Evolutionary conservation across 2,888 invertebrate genomes (phyloP), one percentile per base, ranked within the genome.

Genomic region (Nowickia ferox): DNA sequence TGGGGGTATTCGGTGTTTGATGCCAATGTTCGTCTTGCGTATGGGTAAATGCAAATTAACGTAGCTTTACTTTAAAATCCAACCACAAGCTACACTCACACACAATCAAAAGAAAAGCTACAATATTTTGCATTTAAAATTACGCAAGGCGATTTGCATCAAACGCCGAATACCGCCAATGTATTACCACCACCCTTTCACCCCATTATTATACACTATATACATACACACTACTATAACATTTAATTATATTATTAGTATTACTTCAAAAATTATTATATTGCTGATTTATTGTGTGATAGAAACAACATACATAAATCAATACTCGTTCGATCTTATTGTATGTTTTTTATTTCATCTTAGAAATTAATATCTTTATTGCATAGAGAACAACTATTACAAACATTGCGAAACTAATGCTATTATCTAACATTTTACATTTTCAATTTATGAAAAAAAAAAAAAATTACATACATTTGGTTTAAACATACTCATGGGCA

Each of bases 181-280:
- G 63, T 69, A 78, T 75, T 74, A 76, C 11, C 42, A 68, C 72
- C 48, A 68, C 72, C 48, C 86, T 76, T 72, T 72, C 80, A 86
- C 80, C 83, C 59, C 66, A 78, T 75, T 80, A 68, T 57, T 78
- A 44, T 63, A 79, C 65, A 65, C 53, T 79, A 22, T 72, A 72
- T 55, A 77, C 72, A 68, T 72, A 78, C 11, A 53, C 4, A 10
- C 53, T 59, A 79, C 71, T 72, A 79, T 61, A 75, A 53, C 77
- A 76, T 53, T 61, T 78, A 69, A 69, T 68, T 80, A 81, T 69
- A 78, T 84, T 75, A 84, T 80, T 81, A 79, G 65, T 68, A 79
- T 86, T 76, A 78, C 51, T 74, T 81, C 44, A 74, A 59, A 59
- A 75, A 55, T 11, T 51, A 57, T n/a, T 68, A 44, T 59, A 80